Base-by-base conservation (phyloP, 1,140 invertebrate genomes). In the Heliconius himera region DNA sequence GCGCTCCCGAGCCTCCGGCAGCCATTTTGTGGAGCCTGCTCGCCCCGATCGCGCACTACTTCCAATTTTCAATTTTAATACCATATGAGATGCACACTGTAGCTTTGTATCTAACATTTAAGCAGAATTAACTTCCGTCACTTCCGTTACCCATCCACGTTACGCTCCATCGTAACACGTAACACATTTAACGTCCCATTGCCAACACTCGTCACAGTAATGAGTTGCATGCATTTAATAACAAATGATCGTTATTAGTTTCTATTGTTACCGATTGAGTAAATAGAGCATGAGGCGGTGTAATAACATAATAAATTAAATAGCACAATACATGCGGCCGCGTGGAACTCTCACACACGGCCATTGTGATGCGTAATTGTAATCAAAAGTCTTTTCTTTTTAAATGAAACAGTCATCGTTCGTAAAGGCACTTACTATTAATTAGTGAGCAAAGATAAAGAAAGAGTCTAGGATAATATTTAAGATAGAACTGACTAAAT, bases 1-100 rank as follows among this genome's bases (percentile, higher is more conserved):
- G 85, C 85, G 83, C 87, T 87, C 85, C 90, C 85, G 83, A 87
- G 88, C 85, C 90, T 87, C 84, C 84, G 90, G 91, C 91, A 88
- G 89, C 92, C 91, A 93, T 93, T 92, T 93, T 91, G 92, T 92
- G 86, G 85, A 89, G 89, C 91, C 89, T 87, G 89, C 85, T 81
- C 85, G 88, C 85, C 84, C 88, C 84, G 83, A 78, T 86, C 84
- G 85, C 78, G 83, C 83, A 81, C 88, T 85, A 81, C 83, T 1
- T 36, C 6, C 85, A n/a, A n/a, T n/a, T n/a, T n/a, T 88, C 90
- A 93, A 93, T 93, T 90, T 89, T 91, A 92, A 93, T 88, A 87
- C 84, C 86, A 88, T 87, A 90, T 86, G 81, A 90, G 88, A 75
- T 84, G 80, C 76, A 86, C 81, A 82, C 46, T 73, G 77, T 85